Conservation (phyloP, 1,140 invertebrate genomes). For the Kradibia gibbosae region DNA sequence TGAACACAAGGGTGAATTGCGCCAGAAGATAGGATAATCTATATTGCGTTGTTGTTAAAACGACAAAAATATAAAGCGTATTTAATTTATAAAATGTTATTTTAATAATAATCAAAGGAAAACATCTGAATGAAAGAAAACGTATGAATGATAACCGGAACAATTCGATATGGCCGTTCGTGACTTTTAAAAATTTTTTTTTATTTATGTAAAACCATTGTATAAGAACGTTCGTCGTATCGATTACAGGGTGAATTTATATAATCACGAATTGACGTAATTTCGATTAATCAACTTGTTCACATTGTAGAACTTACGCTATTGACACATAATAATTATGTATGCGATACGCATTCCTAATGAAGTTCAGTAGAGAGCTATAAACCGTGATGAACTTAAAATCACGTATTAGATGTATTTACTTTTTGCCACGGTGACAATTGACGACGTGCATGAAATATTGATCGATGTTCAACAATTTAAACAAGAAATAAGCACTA, state of each 20-base stretch:
- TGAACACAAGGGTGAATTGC: background rate
- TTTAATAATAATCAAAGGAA: slow-evolving; percentile 24
- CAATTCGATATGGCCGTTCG: slow-evolving; percentile 23
- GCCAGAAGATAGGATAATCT: slow-evolving; percentile 20
- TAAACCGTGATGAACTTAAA: slow-evolving; percentile 27
- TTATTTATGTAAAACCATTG: slow-evolving; percentile 41
- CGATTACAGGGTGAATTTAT: slow-evolving; percentile 48
- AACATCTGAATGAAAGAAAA: slow-evolving; percentile 15
- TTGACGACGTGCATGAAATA: slow-evolving; percentile 47
- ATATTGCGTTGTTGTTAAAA: slow-evolving; percentile 25
- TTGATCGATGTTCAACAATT: slow-evolving; percentile 42
- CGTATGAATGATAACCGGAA: slow-evolving; percentile 13
- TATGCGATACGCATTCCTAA: slow-evolving; percentile 34
- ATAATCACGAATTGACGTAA: slow-evolving; percentile 28
- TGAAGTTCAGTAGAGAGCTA: slow-evolving; percentile 3
- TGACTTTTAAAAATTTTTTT: slow-evolving; percentile 4
- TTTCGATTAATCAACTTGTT: slow-evolving; percentile 36
- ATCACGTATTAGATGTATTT: slow-evolving; percentile 47
- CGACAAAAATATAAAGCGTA: slow-evolving; percentile 24
- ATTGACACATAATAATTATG: slow-evolving; percentile 36
- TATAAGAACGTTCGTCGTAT: slow-evolving; percentile 29
- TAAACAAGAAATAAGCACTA: slow-evolving; percentile 1
- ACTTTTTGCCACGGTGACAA: slow-evolving; percentile 44
- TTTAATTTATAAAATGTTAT: slow-evolving; percentile 45
- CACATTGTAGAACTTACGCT: slow-evolving; percentile 20